Base-by-base conservation (phyloP, 2,113 vertebrate species). In the Ancistrus triradiatus region DNA sequence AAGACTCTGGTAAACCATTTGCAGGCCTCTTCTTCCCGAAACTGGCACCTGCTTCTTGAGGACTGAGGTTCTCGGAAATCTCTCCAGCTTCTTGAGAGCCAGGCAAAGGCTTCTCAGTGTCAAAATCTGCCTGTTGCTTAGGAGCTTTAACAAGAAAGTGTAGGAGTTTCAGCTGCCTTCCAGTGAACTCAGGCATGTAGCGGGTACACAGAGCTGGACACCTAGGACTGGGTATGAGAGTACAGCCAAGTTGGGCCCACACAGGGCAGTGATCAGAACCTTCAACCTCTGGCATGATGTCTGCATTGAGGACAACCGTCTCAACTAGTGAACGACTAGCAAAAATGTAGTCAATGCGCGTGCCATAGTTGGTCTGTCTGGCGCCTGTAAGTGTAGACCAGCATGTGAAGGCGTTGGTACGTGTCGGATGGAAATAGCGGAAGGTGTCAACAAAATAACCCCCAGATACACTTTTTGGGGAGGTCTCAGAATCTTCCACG, bases 231-330 rank as follows among this genome's bases (percentile, higher is more conserved):
- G 88, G 68, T 42, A 89, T 35, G 7, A 85, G 71, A 7, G 66
- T 48, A 69, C 88, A 87, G 19, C 57, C 83, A 66, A 95, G 77
- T 7, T 77, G 37, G 1, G 85, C 91, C 76, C 86, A 89, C 18
- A 94, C 89, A 0, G 93, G 93, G 57, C 93, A 95, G 64, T 95
- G 93, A 63, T 95, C 93, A 2, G 93, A 95, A 51, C 93, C 93
- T 59, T 91, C 86, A 48, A 94, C 83, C 49, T 93, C 90, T 1
- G 91, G 91, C 83, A 90, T 84, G 63, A 94, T 85, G 66, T 91
- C 86, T 3, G 87, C 89, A 0, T 66, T 76, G 68, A 81, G 69
- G 60, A 95, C 89, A 56, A 80, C 80, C 1, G 68, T 78, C 19
- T 76, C 70, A 3, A 82, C 86, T 8, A 95, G 80, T 3, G 56